A percentile compares a stretch with the other conserved stretches of the same genome.
Conservation (phyloP, 2,797 vertebrate species). For the Cossypha polioptera region DNA sequence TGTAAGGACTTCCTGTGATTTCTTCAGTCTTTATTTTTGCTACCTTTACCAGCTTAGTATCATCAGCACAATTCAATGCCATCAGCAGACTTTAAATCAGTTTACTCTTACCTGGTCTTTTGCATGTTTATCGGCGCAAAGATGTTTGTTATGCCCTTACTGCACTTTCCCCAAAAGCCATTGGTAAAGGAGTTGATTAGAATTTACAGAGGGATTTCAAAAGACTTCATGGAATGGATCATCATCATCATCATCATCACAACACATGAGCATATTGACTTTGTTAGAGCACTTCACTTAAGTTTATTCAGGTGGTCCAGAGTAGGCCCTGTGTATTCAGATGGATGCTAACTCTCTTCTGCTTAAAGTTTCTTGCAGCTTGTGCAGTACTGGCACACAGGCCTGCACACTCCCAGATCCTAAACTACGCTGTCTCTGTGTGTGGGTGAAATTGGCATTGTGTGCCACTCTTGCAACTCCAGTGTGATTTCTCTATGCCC, state of each 20-base stretch:
- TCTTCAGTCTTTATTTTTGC: background rate
- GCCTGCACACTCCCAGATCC: background rate
- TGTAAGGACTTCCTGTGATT: background rate
- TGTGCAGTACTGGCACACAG: background rate
- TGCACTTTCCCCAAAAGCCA: background rate
- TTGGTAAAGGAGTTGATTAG: background rate
- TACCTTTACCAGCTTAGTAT: background rate
- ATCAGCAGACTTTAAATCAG: background rate
- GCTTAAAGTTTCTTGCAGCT: background rate
- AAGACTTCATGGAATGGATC: background rate
- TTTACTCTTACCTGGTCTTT: background rate
- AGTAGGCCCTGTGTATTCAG: background rate
- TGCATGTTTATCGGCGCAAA: background rate
- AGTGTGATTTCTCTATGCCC: background rate
- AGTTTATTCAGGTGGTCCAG: background rate
- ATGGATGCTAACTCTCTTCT: background rate
- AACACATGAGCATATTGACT: background rate
- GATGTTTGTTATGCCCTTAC: background rate
- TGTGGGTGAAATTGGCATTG: rapidly evolving
- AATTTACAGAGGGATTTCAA: background rate
- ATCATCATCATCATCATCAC: background rate
- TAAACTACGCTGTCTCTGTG: background rate
- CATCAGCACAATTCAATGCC: background rate
- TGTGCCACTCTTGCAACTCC: background rate
- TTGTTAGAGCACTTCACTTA: background rate